Base-by-base conservation (phyloP, 1,140 invertebrate genomes). In the Neodiprion virginianus region DNA sequence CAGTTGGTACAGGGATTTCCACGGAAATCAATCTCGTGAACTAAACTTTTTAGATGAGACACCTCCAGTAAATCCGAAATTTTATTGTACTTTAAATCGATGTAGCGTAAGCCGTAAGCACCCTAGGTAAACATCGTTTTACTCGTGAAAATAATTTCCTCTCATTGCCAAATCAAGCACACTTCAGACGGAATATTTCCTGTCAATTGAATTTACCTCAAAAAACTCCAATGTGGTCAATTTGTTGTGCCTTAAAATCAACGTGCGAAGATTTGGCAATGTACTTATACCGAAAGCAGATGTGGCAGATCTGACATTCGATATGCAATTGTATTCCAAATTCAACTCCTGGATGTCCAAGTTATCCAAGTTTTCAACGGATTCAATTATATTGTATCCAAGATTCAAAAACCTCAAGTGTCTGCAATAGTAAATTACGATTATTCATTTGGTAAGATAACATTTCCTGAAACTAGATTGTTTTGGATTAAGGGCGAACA, bases 21-120 rank as follows among this genome's bases (percentile, higher is more conserved):
- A 71, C 79, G 72, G 7, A 85, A 73, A 67, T 85, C 83, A 67
- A 85, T 66, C 67, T 85, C 79, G 47, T 76, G 72, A 69, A 84
- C 74, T 8, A 74, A 77, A 40, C 80, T 77, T n/a, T 75, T 80
- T 1, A 83, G 65, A 71, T 84, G 77, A 40, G 78, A 74, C 23
- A 85, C 40, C 76, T 84, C 82, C 68, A 83, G 48, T 14, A 85
- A 70, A 72, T 85, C 83, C 1, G 68, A 61, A 50, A 85, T 81
- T 79, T 76, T 84, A 69, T 85, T 85, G 65, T 78, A 80, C n/a
- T 79, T 82, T 68, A 85, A 67, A 78, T 85, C 84, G 47, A 85
- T 72, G 11, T 79, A 69, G 11, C 80, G 76, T 28, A 85, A 76
- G 47, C 71, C 78, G 61, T 83, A 76, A 23, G 74, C 73, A 66